These are phyloP conservation scores for Esox lucius DNA, from an alignment of 2,797 vertebrate species.

Conservation along the genomic window DNA sequence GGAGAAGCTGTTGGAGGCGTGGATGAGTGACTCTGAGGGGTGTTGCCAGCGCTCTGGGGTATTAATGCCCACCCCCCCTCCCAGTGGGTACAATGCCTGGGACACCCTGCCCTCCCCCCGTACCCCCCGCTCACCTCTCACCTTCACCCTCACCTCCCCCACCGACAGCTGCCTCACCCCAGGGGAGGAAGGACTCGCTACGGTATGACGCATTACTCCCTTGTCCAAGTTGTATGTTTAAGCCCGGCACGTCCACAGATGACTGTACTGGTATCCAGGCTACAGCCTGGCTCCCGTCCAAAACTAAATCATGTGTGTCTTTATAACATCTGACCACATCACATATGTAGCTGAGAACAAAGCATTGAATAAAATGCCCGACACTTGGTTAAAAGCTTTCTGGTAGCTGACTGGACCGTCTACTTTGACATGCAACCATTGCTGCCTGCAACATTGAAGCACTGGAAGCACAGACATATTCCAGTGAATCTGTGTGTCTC, in stretches of 20 bases:
- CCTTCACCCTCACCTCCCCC: slow-evolving; percentile 86
- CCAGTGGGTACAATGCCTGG: slow-evolving; percentile 96
- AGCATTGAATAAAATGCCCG: too few relatives aligned
- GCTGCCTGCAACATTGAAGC: too few relatives aligned
- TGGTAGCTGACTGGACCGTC: too few relatives aligned
- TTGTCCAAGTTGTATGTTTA: background rate
- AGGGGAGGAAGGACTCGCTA: slow-evolving; percentile 85
- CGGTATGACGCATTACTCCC: slow-evolving; percentile 70
- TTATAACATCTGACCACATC: background rate
- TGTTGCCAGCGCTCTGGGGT: slow-evolving; percentile 99
- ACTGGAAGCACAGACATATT: background rate
- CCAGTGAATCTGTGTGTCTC: slow-evolving; percentile 15
- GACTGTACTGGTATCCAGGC: background rate
- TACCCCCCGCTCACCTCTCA: slow-evolving; percentile 89
- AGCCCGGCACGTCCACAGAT: background rate
- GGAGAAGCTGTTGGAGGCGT: slow-evolving; percentile 96
- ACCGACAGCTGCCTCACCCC: slow-evolving; percentile 94
- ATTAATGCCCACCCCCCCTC: slow-evolving; percentile 95
- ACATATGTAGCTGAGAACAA: too few relatives aligned
- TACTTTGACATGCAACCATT: too few relatives aligned
- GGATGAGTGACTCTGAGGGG: slow-evolving; percentile 95
- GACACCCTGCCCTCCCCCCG: slow-evolving; percentile 95
- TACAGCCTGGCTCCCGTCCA: too few relatives aligned
- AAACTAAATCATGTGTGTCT: background rate
- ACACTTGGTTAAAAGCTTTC: too few relatives aligned